Conservation (phyloP, 2,113 vertebrate species). For the Phocoena sinus region DNA sequence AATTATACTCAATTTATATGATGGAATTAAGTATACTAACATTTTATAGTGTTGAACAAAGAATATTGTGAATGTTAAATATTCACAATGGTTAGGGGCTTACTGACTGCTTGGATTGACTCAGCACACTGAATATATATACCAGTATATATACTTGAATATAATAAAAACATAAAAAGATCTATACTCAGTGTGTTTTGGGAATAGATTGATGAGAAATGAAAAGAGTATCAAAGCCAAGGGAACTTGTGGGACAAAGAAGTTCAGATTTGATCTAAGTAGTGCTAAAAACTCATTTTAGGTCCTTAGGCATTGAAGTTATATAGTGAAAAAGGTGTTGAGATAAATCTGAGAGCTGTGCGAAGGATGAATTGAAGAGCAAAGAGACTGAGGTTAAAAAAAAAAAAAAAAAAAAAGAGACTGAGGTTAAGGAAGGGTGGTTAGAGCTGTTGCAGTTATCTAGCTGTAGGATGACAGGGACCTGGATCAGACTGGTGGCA, state of each 20-base stretch:
- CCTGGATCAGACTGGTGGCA: background rate
- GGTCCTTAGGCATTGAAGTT: background rate
- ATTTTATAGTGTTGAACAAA: background rate
- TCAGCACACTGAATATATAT: background rate
- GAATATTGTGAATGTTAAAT: background rate
- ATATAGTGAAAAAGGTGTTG: background rate
- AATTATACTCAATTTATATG: background rate
- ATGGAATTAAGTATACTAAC: background rate
- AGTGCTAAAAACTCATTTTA: background rate
- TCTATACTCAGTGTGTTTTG: background rate
- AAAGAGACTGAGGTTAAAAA: background rate
- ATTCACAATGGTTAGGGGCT: background rate
- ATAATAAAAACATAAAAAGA: background rate
- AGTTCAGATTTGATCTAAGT: background rate
- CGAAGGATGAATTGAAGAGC: background rate
- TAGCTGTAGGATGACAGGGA: background rate
- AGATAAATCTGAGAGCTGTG: background rate
- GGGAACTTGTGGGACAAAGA: background rate
- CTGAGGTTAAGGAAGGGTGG: background rate
- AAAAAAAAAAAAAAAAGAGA: too few species aligned
- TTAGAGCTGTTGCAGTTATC: background rate
- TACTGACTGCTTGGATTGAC: background rate
- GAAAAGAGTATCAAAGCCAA: background rate
- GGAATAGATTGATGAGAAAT: background rate
- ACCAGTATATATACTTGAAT: background rate